These are phyloP conservation scores for Azorinus chamasolen DNA, from an alignment of 2,888 invertebrate species.

Conservation along the genomic window DNA sequence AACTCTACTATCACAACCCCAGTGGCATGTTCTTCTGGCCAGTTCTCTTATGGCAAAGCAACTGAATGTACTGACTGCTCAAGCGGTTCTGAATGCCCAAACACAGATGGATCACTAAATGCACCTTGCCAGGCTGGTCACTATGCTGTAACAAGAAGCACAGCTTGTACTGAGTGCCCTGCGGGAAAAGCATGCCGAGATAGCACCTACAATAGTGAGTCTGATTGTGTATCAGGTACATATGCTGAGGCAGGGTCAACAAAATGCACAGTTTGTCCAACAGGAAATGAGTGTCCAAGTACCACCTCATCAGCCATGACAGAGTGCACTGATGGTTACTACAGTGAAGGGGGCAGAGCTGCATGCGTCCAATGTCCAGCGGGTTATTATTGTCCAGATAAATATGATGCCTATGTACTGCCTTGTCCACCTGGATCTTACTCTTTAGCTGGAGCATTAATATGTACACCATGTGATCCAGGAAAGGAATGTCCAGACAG, in stretches of 20 bases:
- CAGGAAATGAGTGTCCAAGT: conserved; percentile 77
- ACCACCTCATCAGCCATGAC: conserved; percentile 69
- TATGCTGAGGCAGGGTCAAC: conserved; percentile 76
- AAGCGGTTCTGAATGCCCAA: conserved; percentile 75
- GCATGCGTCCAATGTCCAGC: conserved; percentile 80
- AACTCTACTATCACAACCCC: conserved; percentile 39
- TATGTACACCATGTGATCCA: conserved; percentile 80
- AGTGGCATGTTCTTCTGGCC: conserved; percentile 63
- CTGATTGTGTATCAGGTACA: conserved; percentile 73
- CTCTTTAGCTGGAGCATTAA: conserved; percentile 70
- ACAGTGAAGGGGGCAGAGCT: conserved; percentile 75
- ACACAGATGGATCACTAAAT: conserved; percentile 70
- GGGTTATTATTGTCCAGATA: conserved; percentile 83
- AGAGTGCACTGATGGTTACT: conserved; percentile 76
- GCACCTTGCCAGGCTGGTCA: conserved; percentile 77
- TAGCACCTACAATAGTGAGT: conserved; percentile 60
- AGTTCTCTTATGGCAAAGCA: conserved; percentile 67
- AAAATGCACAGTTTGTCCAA: conserved; percentile 78
- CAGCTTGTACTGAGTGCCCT: conserved; percentile 78
- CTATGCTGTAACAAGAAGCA: conserved; percentile 68
- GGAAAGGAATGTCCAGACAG: conserved; percentile 80
- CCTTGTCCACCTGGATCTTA: conserved; percentile 80
- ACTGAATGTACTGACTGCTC: conserved; percentile 70
- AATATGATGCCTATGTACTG: conserved; percentile 69
- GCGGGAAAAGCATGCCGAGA: conserved; percentile 80